Evolutionary conservation across 2,888 invertebrate species (phyloP), one percentile per base, ranked within the genome.

Genomic region (Apodemia zela): DNA sequence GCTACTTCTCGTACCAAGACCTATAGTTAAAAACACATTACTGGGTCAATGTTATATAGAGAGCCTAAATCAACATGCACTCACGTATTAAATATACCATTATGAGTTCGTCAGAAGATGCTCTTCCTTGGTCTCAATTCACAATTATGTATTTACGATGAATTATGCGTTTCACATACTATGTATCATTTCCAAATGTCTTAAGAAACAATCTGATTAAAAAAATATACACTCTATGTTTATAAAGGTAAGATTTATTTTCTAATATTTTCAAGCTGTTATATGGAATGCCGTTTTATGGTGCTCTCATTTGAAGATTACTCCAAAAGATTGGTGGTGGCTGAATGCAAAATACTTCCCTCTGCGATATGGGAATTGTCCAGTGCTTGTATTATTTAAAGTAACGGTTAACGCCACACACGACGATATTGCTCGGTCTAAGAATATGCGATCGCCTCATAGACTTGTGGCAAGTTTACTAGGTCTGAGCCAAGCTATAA

Each of bases 341-440:
- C 78, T 77, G 85, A 85, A 90, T 89, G 89, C 87, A 87, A 87
- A 90, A 85, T 84, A 87, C 88, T 90, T 89, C 88, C 89, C 80
- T 80, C 82, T 82, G 83, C 87, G 89, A 89, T 90, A 88, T 89
- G 88, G 82, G 81, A 80, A 84, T 82, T 83, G 84, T 84, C 84
- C 81, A 75, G 72, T 68, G 73, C 71, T 80, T 77, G 79, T 84
- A 84, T 85, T 87, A 85, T 85, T 85, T 85, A 80, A 82, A 79
- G 79, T 80, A 83, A 81, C 80, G 75, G 77, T 69, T 77, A 79
- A 81, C 69, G 80, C 89, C 89, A 89, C 88, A 89, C 89, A 89
- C 89, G 87, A 82, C 66, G 89, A 82, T 38, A 35, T 51, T 45
- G 45, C 5, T n/a, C 10, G 0, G 45, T n/a, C 13, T 45, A 6